Base-by-base conservation (phyloP, 2,888 invertebrate species). In the Parochlus steinenii region DNA sequence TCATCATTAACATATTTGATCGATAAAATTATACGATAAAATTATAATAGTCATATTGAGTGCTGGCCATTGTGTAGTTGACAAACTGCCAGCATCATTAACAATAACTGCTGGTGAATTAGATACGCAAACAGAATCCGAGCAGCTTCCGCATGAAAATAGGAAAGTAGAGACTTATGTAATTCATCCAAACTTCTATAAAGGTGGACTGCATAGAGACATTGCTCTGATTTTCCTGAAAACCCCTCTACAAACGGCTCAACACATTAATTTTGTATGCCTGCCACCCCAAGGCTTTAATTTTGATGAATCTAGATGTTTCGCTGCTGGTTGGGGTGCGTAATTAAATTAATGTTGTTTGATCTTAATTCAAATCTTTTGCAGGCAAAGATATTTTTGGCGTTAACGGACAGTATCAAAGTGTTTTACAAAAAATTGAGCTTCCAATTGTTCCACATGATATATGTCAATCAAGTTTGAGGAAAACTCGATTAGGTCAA, bases 191-290 rank as follows among this genome's bases (percentile, higher is more conserved):
- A n/a, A 17, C 5, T 30, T 30, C 5, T 19, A 30, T 11, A 4
- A 3, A 11, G 18, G 11, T 2, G 19, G 15, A 12, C 17, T 30
- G 4, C 6, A 17, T 6, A 30, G 19, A 4, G 30, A 19, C 12
- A 17, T 30, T 5, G 30, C 30, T 3, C 12, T 30, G 6, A 6
- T 30, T 11, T 19, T 17, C 3, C 5, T 30, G 5, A 17, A 19
- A n/a, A 10, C 5, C 4, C 3, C 16, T 4, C n/a, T 30, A 0
- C 11, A 16, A 18, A 47, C 68, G 6, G 64, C 67, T 0, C 67
- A 69, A 17, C 75, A 81, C 49, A 69, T 81, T 2, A 72, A 73
- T 24, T 53, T 75, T 0, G 66, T 70, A 0, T 82, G 61, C 58
- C 61, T 73, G 27, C 71, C 74, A 0, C 63, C 64, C 0, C 47